Conservation (phyloP, 2,888 invertebrate species). For the Sphaeridia pumilis region DNA sequence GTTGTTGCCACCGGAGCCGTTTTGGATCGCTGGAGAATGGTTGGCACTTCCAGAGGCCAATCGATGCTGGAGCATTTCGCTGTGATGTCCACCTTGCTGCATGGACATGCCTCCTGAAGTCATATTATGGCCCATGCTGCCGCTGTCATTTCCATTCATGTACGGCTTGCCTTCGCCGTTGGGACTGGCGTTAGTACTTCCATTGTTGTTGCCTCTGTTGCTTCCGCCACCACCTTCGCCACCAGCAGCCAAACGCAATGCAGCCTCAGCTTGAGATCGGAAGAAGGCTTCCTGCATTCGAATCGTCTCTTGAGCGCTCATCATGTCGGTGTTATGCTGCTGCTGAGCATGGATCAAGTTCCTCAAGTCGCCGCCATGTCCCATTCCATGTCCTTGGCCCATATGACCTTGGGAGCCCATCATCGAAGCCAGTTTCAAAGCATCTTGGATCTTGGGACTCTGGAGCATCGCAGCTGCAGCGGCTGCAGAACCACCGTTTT, state of each 20-base stretch:
- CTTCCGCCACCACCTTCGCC: constrained; percentile 53
- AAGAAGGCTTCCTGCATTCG: constrained; percentile 44
- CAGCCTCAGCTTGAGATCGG: constrained; percentile 71
- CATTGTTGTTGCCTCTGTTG: constrained; percentile 18
- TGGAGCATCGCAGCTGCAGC: constrained; percentile 26
- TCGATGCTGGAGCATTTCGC: constrained; percentile 21
- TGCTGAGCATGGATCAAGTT: constrained; percentile 28
- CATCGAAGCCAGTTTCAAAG: constrained; percentile 35
- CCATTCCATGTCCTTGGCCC: constrained; percentile 13
- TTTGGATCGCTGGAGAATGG: constrained; percentile 15
- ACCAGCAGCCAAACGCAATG: constrained; percentile 66
- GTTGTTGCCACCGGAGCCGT: constrained; percentile 20
- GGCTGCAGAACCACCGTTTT: constrained; percentile 3
- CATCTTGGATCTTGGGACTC: constrained; percentile 30
- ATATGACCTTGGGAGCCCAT: constrained; percentile 22
- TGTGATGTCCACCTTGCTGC: constrained; percentile 35
- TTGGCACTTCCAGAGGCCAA: constrained; percentile 14
- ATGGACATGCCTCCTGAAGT: constrained; percentile 9
- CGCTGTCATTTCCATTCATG: constrained; percentile 20
- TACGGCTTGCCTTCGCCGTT: constrained; percentile 14
- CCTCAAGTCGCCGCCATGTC: constrained; percentile 23
- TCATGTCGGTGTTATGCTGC: constrained; percentile 44
- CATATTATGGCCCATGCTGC: constrained; percentile 17
- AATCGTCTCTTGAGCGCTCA: constrained; percentile 61
- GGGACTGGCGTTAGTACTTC: constrained; percentile 18